phyloP scores from a whole-genome alignment of 2,888 invertebrate species.

The Strigamia maritima region DNA sequence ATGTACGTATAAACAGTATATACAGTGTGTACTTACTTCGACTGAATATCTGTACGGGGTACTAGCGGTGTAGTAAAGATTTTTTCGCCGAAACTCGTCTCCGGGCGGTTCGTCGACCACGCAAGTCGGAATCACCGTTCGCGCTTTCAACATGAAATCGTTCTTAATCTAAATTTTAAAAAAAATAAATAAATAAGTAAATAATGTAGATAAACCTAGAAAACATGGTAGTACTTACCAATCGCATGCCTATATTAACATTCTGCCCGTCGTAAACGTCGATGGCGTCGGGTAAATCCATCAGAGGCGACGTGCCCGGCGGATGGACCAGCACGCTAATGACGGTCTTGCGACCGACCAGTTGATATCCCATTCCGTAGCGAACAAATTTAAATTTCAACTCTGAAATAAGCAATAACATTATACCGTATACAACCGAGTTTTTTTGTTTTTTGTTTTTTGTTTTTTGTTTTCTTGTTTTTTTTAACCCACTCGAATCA shows the following conservation, averaged over 20 bases:
- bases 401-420: no score
- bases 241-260: neutral
- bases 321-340: neutral
- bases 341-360: neutral
- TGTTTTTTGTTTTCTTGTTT: no score
- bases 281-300: neutral
- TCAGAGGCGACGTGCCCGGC: neutral
- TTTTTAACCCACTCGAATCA: no score
- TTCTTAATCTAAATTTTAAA: slow-evolving; percentile 16
- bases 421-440: no score
- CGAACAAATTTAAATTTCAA: no score
- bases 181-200: neutral
- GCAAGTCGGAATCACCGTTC: neutral
- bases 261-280: neutral
- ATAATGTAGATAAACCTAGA: neutral
- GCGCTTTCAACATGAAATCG: slow-evolving; percentile 5
- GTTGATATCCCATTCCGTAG: no score
- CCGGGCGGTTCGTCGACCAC: neutral
- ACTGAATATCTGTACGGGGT: slow-evolving; percentile 21
- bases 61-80: neutral
- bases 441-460: no score
- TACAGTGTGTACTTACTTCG: neutral
- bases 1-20: neutral
- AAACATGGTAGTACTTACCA: neutral
- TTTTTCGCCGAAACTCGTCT: neutral